phyloP scores from a whole-genome alignment of 2,113 vertebrate species.

The Camelus bactrianus region DNA sequence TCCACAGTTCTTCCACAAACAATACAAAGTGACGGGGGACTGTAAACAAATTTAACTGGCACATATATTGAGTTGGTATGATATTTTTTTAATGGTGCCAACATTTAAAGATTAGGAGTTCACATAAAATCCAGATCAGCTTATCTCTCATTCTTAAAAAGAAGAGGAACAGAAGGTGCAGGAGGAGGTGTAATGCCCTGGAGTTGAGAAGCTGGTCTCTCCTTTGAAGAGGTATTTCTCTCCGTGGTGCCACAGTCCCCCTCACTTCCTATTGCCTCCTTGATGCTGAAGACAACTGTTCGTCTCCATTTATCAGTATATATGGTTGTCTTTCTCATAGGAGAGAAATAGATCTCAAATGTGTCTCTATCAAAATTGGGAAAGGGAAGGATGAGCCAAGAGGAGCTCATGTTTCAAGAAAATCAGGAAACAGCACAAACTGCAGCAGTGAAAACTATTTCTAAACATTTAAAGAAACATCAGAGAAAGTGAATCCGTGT shows the following conservation, averaged over 20 bases:
- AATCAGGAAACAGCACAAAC: neutral
- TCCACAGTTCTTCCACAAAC: neutral
- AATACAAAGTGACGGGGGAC: neutral
- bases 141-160: neutral
- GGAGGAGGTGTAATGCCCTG: neutral
- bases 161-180: neutral
- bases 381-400: neutral
- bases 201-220: neutral
- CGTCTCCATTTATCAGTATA: neutral
- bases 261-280: neutral
- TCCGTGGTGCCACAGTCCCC: neutral
- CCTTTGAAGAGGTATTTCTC: neutral
- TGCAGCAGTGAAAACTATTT: neutral
- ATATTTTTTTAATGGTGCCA: neutral
- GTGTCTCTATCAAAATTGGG: neutral
- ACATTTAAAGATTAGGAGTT: constrained; percentile 27
- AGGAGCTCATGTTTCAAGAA: constrained; percentile 26
- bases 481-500: neutral
- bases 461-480: neutral
- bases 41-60: neutral
- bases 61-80: neutral
- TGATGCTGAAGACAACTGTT: neutral
- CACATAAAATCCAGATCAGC: neutral
- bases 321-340: neutral
- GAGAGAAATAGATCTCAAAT: neutral